Evolutionary conservation across 1,140 invertebrate species (phyloP), one percentile per base, ranked within the genome.

Genomic region (Diabrotica undecimpunctata): DNA sequence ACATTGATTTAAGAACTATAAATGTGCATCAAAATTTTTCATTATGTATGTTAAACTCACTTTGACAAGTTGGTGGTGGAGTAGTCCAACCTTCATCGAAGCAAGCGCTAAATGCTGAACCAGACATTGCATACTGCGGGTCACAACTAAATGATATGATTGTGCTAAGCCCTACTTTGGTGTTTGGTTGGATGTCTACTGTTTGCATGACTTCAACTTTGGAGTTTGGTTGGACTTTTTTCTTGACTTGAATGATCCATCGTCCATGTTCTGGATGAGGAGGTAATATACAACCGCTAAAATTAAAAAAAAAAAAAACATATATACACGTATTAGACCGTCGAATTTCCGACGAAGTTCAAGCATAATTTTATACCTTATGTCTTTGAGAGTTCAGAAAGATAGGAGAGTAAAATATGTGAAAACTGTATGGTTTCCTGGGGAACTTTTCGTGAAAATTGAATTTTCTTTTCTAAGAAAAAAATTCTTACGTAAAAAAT

Each of bases 231-330:
- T 10, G 0, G 5, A 8, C 2, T 14, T 9, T 5, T 11, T n/a
- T 50, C 7, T 25, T 41, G 14, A 38, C 39, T 38, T 38, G 8
- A 14, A 62, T 54, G 11, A 12, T 8, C 72, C 72, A 73, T 54
- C 64, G 39, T 5, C 72, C 72, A 9, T 60, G 54, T n/a, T 39
- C 59, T 0, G 72, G 72, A n/a, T 73, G 64, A 5, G n/a, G 7
- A 7, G 72, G 72, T 36, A 70, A 66, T 7, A 13, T 11, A 14
- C 67, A 71, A 11, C 41, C 66, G 13, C 68, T 64, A 51, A 50
- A 46, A 8, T 8, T 5, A n/a, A 46, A 3, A 46, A 46, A 46
- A 46, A 46, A 46, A 5, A 9, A 8, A 46, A 46, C 11, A 46
- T 46, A 8, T 46, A 46, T 10, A 46, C 11, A 46, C 11, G 39